phyloP scores from a whole-genome alignment of 2,888 invertebrate species.

The Oscheius myriophilus region DNA sequence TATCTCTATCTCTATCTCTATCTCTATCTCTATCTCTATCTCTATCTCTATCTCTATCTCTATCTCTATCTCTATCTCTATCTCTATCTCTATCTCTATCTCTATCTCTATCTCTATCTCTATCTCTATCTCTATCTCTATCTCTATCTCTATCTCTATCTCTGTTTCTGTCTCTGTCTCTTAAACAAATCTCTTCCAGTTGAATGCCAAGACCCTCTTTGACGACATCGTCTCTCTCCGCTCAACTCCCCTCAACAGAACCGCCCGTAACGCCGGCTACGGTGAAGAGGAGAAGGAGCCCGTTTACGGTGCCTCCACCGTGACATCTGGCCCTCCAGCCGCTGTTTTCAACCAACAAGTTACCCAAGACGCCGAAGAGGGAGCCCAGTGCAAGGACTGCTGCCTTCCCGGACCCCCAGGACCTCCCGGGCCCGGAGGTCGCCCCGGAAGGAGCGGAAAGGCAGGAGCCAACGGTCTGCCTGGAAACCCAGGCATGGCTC shows the following conservation, averaged over 20 bases:
- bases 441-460: conserved; percentile 50
- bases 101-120: not conserved
- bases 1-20: too few relatives aligned
- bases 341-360: conserved; percentile 6
- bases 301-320: not conserved
- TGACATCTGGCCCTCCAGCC: conserved; percentile 3
- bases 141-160: too few relatives aligned
- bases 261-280: conserved; percentile 9
- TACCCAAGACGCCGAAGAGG: conserved; percentile 8
- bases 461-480: conserved; percentile 54
- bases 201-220: conserved; percentile 13
- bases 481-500: conserved; percentile 52
- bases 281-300: not conserved
- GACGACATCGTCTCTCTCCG: conserved; percentile 3
- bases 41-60: too few relatives aligned
- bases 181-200: conserved; percentile 13
- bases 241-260: not conserved
- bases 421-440: conserved; percentile 39
- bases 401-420: conserved; percentile 25
- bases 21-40: too few relatives aligned
- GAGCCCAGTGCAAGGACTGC: conserved; percentile 5
- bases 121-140: not conserved
- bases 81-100: not conserved
- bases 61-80: not conserved
- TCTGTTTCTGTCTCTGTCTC: too few relatives aligned